A percentile compares a stretch with the other conserved stretches of the same genome.
Evolutionary conservation across 2,797 vertebrate genomes (phyloP).

Genomic region (Manis crassicaudata): DNA sequence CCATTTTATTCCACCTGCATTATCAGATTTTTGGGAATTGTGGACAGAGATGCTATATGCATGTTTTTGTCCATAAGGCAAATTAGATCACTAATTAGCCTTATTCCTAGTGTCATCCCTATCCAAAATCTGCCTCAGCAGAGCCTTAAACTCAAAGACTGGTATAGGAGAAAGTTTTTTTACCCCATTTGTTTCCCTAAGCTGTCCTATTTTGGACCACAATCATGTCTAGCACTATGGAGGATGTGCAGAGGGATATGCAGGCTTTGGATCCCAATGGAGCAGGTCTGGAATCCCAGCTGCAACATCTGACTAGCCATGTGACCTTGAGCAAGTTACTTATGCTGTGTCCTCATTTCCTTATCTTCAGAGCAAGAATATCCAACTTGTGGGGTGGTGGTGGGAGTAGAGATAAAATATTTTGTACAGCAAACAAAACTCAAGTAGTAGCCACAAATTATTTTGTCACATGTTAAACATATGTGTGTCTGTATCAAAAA

Average conservation of each 20-base stretch:
- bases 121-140: not conserved
- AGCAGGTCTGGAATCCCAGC: not conserved
- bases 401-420: not conserved
- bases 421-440: not conserved
- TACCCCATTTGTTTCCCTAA: not conserved
- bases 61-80: not conserved
- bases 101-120: not conserved
- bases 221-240: not conserved
- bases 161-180: not conserved
- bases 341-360: not conserved
- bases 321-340: not conserved
- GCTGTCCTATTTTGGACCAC: not conserved
- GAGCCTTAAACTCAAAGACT: not conserved
- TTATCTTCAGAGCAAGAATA: not conserved
- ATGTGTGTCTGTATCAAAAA: not conserved
- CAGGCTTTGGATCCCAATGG: not conserved
- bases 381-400: not conserved
- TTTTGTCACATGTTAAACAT: not conserved
- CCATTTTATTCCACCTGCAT: not conserved
- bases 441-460: not conserved
- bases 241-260: not conserved
- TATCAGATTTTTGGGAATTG: not conserved
- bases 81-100: not conserved
- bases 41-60: not conserved
- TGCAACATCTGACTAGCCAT: not conserved